Conservation (phyloP, 1,140 invertebrate species). For the Carposina sasakii region DNA sequence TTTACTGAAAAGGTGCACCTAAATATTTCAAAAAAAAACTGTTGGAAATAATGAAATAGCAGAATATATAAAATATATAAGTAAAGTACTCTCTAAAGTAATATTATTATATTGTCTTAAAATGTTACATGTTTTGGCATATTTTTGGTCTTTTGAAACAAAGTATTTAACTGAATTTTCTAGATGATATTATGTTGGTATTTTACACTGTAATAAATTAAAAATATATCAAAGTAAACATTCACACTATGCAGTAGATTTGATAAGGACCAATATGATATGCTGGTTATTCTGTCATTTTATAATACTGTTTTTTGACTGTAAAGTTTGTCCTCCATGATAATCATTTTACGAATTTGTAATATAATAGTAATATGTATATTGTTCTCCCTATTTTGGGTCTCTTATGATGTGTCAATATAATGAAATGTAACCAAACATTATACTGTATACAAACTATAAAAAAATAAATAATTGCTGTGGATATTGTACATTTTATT, state of each 20-base stretch:
- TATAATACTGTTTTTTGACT: constrained; percentile 34
- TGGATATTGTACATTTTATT: constrained; percentile 25
- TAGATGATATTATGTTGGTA: constrained; percentile 33
- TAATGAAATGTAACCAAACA: constrained; percentile 68
- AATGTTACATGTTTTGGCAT: too few species aligned
- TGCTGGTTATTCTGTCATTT: constrained; percentile 34
- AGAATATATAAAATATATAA: too few species aligned
- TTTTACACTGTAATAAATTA: too few species aligned
- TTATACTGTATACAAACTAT: constrained; percentile 68
- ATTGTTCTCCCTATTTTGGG: constrained; percentile 60
- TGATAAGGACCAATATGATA: constrained; percentile 43
- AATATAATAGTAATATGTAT: constrained; percentile 58
- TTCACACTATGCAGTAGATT: constrained; percentile 27
- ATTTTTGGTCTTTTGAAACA: too few species aligned
- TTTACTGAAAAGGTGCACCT: too few species aligned
- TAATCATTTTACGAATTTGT: constrained; percentile 47
- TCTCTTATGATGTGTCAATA: constrained; percentile 64
- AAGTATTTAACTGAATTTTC: too few species aligned
- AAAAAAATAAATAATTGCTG: constrained; percentile 66
- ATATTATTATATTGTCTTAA: too few species aligned
- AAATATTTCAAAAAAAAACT: too few species aligned
- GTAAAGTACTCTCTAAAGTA: too few species aligned
- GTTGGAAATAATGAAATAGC: too few species aligned
- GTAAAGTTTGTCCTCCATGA: constrained; percentile 29
- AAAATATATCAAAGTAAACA: too few species aligned